A percentile compares a stretch with the other conserved stretches of the same genome.
Evolutionary conservation across 2,113 vertebrate species (phyloP).

Genomic region (Plecotus auritus): DNA sequence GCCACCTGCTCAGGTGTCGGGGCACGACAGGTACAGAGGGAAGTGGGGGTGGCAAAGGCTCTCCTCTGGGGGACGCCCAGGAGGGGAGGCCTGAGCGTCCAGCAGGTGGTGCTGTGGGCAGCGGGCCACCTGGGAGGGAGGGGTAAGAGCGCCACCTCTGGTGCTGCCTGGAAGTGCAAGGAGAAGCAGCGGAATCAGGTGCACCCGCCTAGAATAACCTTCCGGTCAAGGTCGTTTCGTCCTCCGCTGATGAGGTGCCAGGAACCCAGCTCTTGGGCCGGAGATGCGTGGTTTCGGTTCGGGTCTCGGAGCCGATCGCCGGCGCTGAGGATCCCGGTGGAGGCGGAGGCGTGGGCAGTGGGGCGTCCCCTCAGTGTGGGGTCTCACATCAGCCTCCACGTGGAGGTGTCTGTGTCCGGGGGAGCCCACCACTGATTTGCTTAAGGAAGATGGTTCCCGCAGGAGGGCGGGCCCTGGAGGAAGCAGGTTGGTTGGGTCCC

Average conservation of each 20-base stretch:
- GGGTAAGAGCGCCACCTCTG: not conserved
- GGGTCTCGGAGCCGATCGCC: not conserved
- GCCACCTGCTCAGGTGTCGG: fast-evolving
- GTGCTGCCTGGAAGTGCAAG: not conserved
- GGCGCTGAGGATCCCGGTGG: too few relatives aligned
- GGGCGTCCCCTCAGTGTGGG: not conserved
- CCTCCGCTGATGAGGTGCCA: fast-evolving
- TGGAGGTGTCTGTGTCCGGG: not conserved
- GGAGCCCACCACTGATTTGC: not conserved
- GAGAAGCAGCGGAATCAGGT: fast-evolving
- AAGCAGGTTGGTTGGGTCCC: not conserved
- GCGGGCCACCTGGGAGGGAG: too few relatives aligned
- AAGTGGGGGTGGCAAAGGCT: fast-evolving
- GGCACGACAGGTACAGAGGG: not conserved
- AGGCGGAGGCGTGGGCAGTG: fast-evolving
- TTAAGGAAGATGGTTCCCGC: not conserved
- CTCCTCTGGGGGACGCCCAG: fast-evolving
- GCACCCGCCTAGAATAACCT: not conserved
- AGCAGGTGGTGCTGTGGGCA: fast-evolving
- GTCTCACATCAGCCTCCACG: not conserved
- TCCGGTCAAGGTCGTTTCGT: not conserved
- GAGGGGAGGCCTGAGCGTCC: fast-evolving
- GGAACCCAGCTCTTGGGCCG: not conserved
- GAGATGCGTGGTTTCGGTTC: too few relatives aligned
- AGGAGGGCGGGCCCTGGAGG: not conserved